These are phyloP conservation scores for Habrosyne pyritoides DNA, from an alignment of 2,888 invertebrate genomes.

Conservation along the genomic window DNA sequence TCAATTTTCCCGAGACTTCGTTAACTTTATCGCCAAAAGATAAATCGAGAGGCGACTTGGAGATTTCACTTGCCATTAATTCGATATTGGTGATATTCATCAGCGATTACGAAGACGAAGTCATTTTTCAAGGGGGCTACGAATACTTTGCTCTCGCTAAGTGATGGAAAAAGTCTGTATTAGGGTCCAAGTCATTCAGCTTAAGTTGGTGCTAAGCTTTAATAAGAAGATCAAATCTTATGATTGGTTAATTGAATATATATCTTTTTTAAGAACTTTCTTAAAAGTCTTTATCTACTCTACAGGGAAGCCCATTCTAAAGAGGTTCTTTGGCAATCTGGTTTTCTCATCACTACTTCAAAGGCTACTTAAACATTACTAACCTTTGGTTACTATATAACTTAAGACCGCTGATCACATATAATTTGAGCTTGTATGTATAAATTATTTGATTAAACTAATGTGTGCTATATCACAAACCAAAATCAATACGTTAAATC, in stretches of 20 bases:
- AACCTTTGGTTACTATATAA: too few relatives aligned
- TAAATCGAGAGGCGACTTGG: slow-evolving; percentile 48
- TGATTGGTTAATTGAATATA: not conserved
- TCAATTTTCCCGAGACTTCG: slow-evolving; percentile 59
- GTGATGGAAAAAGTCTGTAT: slow-evolving; percentile 3
- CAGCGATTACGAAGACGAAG: slow-evolving; percentile 42
- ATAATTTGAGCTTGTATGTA: too few relatives aligned
- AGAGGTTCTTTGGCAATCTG: too few relatives aligned
- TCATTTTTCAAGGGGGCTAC: slow-evolving; percentile 34
- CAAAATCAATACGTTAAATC: not conserved
- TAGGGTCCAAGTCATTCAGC: not conserved
- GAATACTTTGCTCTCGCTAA: slow-evolving; percentile 4
- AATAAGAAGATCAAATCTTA: not conserved
- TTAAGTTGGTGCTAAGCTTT: not conserved
- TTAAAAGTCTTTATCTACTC: not conserved
- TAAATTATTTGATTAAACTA: too few relatives aligned
- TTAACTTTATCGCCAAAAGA: slow-evolving; percentile 61
- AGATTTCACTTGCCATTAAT: slow-evolving; percentile 56
- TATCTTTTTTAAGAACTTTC: not conserved
- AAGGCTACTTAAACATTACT: too few relatives aligned
- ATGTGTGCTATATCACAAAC: not conserved
- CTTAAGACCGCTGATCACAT: too few relatives aligned
- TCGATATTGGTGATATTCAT: slow-evolving; percentile 51
- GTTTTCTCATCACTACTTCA: too few relatives aligned
- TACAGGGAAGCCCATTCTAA: too few relatives aligned